Evolutionary conservation across 2,888 invertebrate species (phyloP).

Genomic region (Pristionchus fissidentatus): DNA sequence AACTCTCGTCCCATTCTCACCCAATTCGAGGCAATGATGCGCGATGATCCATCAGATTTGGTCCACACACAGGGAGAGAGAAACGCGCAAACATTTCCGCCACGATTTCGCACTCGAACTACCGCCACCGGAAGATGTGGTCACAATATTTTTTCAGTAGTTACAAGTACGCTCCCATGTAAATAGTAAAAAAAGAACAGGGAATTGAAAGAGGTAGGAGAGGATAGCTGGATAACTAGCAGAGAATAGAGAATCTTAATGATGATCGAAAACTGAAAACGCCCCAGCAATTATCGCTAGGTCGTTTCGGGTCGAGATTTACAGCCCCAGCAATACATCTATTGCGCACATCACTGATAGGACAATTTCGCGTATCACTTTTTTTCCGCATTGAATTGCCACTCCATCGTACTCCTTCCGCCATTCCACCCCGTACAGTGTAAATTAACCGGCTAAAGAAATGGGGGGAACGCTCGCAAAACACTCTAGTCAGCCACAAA

Average conservation of each 20-base stretch:
- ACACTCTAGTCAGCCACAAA: background rate
- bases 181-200: too few species aligned
- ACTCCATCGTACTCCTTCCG: too few species aligned
- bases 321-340: background rate
- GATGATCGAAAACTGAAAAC: background rate
- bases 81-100: background rate
- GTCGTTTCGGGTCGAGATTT: background rate
- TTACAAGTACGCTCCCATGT: too few species aligned
- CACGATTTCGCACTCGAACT: too few species aligned
- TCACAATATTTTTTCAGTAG: too few species aligned
- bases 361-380: too few species aligned
- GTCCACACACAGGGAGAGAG: too few species aligned
- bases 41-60: background rate
- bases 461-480: background rate
- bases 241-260: background rate
- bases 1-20: background rate
- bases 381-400: too few species aligned
- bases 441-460: background rate
- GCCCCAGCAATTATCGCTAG: background rate
- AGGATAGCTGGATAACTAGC: background rate
- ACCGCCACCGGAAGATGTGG: background rate
- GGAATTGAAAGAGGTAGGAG: too few species aligned
- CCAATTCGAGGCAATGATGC: background rate
- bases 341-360: background rate
- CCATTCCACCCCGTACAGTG: background rate